phyloP scores from a whole-genome alignment of 2,888 invertebrate genomes.

The Brachyopa scutellaris region DNA sequence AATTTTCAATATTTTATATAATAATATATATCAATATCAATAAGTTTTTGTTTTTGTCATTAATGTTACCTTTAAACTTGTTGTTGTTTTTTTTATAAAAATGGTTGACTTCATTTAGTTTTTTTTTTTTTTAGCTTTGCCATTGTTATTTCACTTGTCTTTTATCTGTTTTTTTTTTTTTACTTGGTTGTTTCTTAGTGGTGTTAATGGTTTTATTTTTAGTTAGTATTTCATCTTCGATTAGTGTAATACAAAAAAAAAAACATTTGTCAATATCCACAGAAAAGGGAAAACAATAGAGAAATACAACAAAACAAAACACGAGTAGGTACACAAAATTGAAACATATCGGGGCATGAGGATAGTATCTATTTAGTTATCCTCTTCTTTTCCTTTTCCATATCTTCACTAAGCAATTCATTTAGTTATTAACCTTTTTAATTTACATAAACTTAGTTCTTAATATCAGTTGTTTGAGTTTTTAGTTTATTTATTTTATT shows the following conservation, averaged over 20 bases:
- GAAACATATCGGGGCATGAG: conserved; percentile 54
- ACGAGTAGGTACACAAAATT: conserved; percentile 40
- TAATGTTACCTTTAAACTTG: conserved; percentile 38
- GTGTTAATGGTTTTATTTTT: conserved; percentile 10
- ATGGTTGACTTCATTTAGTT: conserved; percentile 61
- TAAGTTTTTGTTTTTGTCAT: conserved; percentile 41
- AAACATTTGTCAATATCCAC: conserved; percentile 22
- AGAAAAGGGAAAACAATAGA: conserved; percentile 13
- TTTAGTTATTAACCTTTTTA: conserved; percentile 11
- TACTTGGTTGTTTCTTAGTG: neutral
- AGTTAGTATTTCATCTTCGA: conserved; percentile 45
- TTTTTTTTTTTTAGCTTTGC: conserved; percentile 11
- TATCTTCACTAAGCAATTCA: conserved; percentile 23
- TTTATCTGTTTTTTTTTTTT: conserved; percentile 38
- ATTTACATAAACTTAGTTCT: conserved; percentile 49
- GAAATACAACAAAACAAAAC: conserved; percentile 22
- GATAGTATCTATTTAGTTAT: conserved; percentile 34
- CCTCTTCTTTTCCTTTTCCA: conserved; percentile 6
- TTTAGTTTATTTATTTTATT: conserved; percentile 25
- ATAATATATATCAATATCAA: conserved; percentile 70
- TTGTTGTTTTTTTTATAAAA: conserved; percentile 55
- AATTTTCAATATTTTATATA: conserved; percentile 68
- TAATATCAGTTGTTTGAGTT: conserved; percentile 58
- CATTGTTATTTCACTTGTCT: conserved; percentile 44
- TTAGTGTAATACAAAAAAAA: conserved; percentile 22